Evolutionary conservation across 2,888 invertebrate genomes (phyloP).

Genomic region (Gortyna flavago): DNA sequence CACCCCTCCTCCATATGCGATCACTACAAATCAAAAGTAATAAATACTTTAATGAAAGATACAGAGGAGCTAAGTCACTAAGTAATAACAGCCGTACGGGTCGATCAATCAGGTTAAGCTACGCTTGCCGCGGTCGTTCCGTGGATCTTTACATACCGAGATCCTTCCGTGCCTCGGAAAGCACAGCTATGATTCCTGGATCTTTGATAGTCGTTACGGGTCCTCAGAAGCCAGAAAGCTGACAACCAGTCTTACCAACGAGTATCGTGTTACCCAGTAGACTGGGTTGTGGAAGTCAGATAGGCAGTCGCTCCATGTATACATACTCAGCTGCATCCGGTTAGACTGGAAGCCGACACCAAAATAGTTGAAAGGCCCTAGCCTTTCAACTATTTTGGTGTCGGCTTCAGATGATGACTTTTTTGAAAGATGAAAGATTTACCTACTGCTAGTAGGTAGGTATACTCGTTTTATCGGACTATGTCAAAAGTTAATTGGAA

Average conservation of each 20-base stretch:
- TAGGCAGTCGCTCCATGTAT: too few relatives aligned
- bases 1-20: background rate
- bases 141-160: background rate
- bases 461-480: background rate
- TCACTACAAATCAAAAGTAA: background rate
- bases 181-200: background rate
- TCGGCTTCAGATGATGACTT: background rate
- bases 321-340: too few relatives aligned
- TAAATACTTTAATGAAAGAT: background rate
- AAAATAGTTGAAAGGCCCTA: too few relatives aligned
- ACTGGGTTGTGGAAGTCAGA: too few relatives aligned
- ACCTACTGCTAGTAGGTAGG: too few relatives aligned
- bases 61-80: background rate
- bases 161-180: background rate
- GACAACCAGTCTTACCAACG: too few relatives aligned
- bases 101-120: background rate
- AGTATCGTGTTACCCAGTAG: too few relatives aligned
- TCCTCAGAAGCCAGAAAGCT: too few relatives aligned
- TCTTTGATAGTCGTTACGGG: too few relatives aligned
- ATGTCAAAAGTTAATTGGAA: background rate
- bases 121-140: background rate
- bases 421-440: background rate
- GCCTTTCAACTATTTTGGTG: too few relatives aligned
- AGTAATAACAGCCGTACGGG: background rate
- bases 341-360: too few relatives aligned